Evolutionary conservation across 2,888 invertebrate species (phyloP), one percentile per base, ranked within the genome.

Genomic region (Pristionchus arcanus): DNA sequence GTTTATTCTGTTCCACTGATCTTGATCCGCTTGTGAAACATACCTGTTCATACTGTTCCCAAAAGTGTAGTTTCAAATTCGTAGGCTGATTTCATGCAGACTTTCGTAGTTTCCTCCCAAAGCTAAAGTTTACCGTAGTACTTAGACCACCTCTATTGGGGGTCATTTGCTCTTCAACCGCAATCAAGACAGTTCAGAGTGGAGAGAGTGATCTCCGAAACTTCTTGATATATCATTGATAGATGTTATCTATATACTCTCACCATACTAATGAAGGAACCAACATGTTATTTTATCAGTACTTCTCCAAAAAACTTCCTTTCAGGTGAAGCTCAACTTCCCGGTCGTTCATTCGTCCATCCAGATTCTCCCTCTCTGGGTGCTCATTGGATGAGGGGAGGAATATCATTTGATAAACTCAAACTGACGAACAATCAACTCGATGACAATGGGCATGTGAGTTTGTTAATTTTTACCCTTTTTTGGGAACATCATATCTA

Each of bases 391-490:
- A 97, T 97, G 95, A 98, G 98, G 96, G 98, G 98, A 96, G 91
- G 96, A 96, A 93, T 98, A 95, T 98, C 98, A 94, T 98, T 98
- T 96, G 98, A 99, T 96, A 98, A 98, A 96, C 97, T 98, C 96
- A 98, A 98, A 96, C 97, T 98, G 94, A 98, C 98, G 95, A 99
- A 98, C 96, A 98, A 98, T 96, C 98, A 98, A 96, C 97, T 98
- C 97, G 98, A 98, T 96, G 97, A 97, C 95, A 97, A 97, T 95
- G 98, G 98, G 95, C 98, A 98, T 96, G 98, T 98, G 96, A 97
- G 97, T 96, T 31, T n/a, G n/a, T 16, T 28, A 49, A 11, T 21
- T 53, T 55, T 84, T 66, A 25, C n/a, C 5, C 9, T 42, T 55
- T 9, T 77, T 49, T 77, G n/a, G n/a, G n/a, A n/a, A n/a, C n/a